A percentile compares a stretch with the other conserved stretches of the same genome.
phyloP scores from a whole-genome alignment of 64 coral and sea anemone genomes.

The Pocillopora verrucosa region DNA sequence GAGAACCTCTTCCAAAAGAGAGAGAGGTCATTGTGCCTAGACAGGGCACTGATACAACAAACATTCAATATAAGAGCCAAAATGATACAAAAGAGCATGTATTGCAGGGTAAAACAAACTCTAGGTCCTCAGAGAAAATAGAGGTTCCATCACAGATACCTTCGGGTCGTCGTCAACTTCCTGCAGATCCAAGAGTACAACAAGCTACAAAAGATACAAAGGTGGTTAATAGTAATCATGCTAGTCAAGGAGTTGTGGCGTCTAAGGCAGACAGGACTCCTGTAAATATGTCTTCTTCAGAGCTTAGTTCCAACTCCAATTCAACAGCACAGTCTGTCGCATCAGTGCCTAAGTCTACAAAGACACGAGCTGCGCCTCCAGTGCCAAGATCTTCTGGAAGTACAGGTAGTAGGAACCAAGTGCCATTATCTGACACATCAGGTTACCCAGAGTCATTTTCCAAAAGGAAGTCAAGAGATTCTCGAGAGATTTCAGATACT shows the following conservation, averaged over 20 bases:
- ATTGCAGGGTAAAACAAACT: neutral
- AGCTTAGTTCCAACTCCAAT: neutral
- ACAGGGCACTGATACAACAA: neutral
- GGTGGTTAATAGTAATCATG: neutral
- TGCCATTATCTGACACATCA: slow-evolving; percentile 42
- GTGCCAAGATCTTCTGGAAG: slow-evolving; percentile 54
- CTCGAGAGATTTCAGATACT: slow-evolving; percentile 46
- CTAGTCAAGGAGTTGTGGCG: neutral
- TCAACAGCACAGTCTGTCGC: neutral
- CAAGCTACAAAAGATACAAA: slow-evolving; percentile 8
- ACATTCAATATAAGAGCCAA: neutral
- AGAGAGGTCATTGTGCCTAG: neutral
- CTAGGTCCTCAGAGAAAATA: neutral
- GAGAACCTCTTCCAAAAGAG: neutral
- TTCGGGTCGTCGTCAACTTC: slow-evolving; percentile 2
- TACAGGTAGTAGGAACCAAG: slow-evolving; percentile 16
- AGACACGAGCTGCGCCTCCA: slow-evolving; percentile 35
- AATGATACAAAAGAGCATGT: neutral
- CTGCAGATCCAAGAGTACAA: neutral
- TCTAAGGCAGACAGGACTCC: slow-evolving; percentile 10
- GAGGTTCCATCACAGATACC: neutral
- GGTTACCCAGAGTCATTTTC: slow-evolving; percentile 66
- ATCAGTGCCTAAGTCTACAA: slow-evolving; percentile 32
- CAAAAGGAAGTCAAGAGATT: slow-evolving; percentile 57
- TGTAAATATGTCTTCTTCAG: neutral